Conservation (phyloP, 2,888 invertebrate genomes). For the Eretmocerus hayati region DNA sequence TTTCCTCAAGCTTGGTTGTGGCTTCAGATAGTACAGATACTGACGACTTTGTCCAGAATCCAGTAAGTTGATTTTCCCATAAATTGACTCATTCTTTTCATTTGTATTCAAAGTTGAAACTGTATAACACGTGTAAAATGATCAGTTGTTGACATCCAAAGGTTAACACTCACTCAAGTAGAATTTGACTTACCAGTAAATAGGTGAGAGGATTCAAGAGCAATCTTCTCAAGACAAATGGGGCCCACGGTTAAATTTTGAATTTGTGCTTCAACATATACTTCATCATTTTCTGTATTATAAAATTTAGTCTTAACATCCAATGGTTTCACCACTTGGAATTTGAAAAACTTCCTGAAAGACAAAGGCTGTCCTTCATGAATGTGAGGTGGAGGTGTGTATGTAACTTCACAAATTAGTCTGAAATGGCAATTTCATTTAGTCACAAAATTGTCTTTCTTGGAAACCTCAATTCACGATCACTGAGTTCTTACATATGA, state of each 20-base stretch:
- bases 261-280: slow-evolving; percentile 68
- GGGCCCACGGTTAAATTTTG: slow-evolving; percentile 92
- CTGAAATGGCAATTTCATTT: slow-evolving; percentile 47
- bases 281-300: slow-evolving; percentile 78
- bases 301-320: slow-evolving; percentile 99
- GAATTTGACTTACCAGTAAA: slow-evolving; percentile 59
- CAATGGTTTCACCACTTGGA: slow-evolving; percentile 93
- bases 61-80: slow-evolving; percentile 71
- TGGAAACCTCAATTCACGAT: slow-evolving; percentile 33
- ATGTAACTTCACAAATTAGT: slow-evolving; percentile 92
- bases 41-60: slow-evolving; percentile 89
- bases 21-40: slow-evolving; percentile 87
- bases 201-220: slow-evolving; percentile 83
- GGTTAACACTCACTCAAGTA: slow-evolving; percentile 1
- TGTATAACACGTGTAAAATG: slow-evolving; percentile 31
- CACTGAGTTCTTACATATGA: too few relatives aligned
- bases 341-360: slow-evolving; percentile 96
- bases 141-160: too few relatives aligned
- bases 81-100: slow-evolving; percentile 62
- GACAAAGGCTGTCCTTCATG: slow-evolving; percentile 60
- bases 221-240: slow-evolving; percentile 90
- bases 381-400: slow-evolving; percentile 59
- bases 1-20: slow-evolving; percentile 66
- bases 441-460: not conserved
- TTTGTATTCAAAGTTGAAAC: slow-evolving; percentile 69